Evolutionary conservation across 2,113 vertebrate genomes (phyloP), one percentile per base, ranked within the genome.

Genomic region (Meriones unguiculatus): DNA sequence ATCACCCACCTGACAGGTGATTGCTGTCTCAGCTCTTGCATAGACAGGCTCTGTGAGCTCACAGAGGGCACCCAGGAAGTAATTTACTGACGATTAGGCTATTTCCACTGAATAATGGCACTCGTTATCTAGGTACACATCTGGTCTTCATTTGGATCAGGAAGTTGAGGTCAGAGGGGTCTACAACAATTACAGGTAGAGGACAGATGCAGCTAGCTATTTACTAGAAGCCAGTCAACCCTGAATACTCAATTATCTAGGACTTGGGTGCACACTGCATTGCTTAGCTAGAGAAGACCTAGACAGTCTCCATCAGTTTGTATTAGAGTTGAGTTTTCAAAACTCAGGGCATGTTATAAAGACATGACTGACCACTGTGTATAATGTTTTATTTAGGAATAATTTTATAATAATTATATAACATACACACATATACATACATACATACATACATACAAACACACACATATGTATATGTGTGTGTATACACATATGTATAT

Each of bases 21-120:
- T 46, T 93, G 90, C 87, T 93, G 20, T 87, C 73, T 93, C 94
- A 94, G 84, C 69, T 90, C 65, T 70, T 93, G 69, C 13, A 7
- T 38, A 65, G 78, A 67, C 30, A 73, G 84, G 85, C 50, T 14
- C 57, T 72, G n/a, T 28, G 7, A 7, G 2, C 52, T 96, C 76
- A 85, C 18, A 85, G 57, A 89, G 35, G 62, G 41, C 69, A 80
- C 50, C 41, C 1, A 8, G 92, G 75, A 90, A 87, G 87, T 88
- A 64, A 85, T 94, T 95, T 93, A 76, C 70, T 87, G 54, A 70
- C 85, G 87, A 65, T 52, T 8, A 94, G 18, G 87, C 87, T 11
- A 24, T 52, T 76, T 84, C 57, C 75, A 35, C 10, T 97, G 92
- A 92, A 87, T 75, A 75, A 91, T 64, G 46, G 69, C 57, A 73